Evolutionary conservation across 92 coral and sea anemone species (phyloP), one percentile per base, ranked within the genome.

Genomic region (Actinostola sp.): DNA sequence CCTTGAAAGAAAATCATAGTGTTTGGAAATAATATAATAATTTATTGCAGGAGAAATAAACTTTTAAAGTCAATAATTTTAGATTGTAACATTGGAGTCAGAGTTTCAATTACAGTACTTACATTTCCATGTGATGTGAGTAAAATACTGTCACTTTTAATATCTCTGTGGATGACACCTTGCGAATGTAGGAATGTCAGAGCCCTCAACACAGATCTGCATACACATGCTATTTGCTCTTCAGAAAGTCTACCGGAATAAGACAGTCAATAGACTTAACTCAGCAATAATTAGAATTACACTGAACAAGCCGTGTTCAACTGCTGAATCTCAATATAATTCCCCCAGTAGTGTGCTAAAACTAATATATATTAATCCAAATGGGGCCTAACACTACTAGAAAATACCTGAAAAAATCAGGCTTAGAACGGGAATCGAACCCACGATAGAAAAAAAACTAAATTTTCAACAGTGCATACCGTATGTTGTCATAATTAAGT

Each of bases 161-260:
- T 94, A 34, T 94, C 98, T 58, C 98, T 81, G 56, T 94, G 98
- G 52, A 94, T 92, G 39, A 94, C 98, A 32, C 98, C 98, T 82
- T 91, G 98, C n/a, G 98, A 84, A 42, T 94, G 98, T 1, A 94
- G 88, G 68, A 94, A 94, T 30, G 98, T 81, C 24, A 94, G 76
- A 44, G 98, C 98, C 67, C 92, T 94, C 57, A 94, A 76, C 50
- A 93, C 95, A 1, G 98, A 74, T 32, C 89, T 75, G 67, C 95
- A 85, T n/a, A 94, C 92, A 89, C 93, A 89, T 8, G 98, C 96
- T 23, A 94, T 85, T 66, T 94, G 98, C 38, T 94, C 98, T 72
- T 92, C 98, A 3, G 92, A 66, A 46, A 94, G 72, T 56, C 98
- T 94, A 54, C 15, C 41, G 28, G 36, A 57, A 57, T 11, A 36